Base-by-base conservation (phyloP, 2,113 vertebrate genomes). In the Apteryx owenii region DNA sequence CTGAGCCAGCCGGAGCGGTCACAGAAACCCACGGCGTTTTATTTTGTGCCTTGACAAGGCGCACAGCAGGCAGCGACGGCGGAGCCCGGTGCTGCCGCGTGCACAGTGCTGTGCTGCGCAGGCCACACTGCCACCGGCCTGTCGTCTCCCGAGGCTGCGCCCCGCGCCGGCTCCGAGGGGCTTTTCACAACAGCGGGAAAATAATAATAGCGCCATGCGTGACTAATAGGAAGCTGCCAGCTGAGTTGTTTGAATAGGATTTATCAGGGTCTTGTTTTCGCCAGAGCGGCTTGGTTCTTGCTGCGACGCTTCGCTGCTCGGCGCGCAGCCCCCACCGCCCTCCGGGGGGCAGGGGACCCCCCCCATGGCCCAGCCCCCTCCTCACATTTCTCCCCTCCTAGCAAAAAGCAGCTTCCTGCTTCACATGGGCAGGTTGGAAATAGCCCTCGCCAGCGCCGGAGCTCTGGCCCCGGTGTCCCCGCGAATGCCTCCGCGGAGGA, bases 21-120 rank as follows among this genome's bases (percentile, higher is more conserved):
- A 10, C 8, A 1, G 1, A 33, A 44, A 7, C 42, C 13, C 5
- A 29, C 60, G 29, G 50, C 0, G 0, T 12, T 46, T 48, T 4
- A 1, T 18, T 75, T 51, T 0, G 0, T 36, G 40, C 9, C 48
- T 33, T 0, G 0, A 2, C 6, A 1, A 44, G 13, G 44, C 3
- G 6, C 26, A 2, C 65, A 18, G 61, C 4, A 46, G 18, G 5
- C 1, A 11, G 69, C 46, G 36, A 6, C 1, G 17, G 72, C 51
- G 40, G 36, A 38, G 36, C 36, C 36, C 36, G 36, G 36, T 38
- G 36, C 36, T 38, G 36, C 36, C 36, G 36, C 36, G 7, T 38
- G 36, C 36, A 38, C 36, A 38, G 36, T 38, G 36, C 36, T 38
- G 36, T 38, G 36, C 36, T 7, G 7, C 36, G 36, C 36, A 7